Conservation (phyloP, 1,140 invertebrate genomes). For the Pantala flavescens region DNA sequence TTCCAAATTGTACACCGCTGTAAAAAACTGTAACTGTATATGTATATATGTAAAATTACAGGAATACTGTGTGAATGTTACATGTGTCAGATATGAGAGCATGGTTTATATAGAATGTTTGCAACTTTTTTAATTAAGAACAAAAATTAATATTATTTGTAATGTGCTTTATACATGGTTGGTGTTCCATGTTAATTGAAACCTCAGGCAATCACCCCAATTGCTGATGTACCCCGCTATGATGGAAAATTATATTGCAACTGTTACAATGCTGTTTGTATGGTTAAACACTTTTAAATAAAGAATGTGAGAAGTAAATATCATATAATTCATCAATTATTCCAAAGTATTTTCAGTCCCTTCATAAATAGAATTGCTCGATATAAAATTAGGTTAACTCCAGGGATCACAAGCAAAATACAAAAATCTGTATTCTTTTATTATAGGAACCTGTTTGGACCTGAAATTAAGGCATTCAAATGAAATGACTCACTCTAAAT, state of each 20-base stretch:
- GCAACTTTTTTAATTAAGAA: background rate
- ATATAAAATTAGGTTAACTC: no score
- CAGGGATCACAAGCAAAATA: no score
- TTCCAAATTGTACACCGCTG: background rate
- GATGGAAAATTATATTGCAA: background rate
- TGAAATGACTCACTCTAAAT: no score
- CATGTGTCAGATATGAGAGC: background rate
- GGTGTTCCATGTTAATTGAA: background rate
- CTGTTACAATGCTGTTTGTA: slow-evolving; percentile 2
- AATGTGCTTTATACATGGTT: background rate
- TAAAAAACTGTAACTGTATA: background rate
- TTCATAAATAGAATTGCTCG: no score
- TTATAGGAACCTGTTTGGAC: no score
- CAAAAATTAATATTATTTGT: background rate
- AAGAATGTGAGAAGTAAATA: no score
- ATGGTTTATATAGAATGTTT: background rate
- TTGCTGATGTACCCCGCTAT: background rate
- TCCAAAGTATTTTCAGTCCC: no score
- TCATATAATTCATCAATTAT: no score
- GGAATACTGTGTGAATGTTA: background rate
- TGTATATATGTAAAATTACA: background rate
- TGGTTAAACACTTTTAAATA: background rate
- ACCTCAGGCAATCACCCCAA: background rate
- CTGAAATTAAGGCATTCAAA: no score
- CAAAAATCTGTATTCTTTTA: no score